Conservation (phyloP, 2,888 invertebrate genomes). For the Conchocele bisecta region DNA sequence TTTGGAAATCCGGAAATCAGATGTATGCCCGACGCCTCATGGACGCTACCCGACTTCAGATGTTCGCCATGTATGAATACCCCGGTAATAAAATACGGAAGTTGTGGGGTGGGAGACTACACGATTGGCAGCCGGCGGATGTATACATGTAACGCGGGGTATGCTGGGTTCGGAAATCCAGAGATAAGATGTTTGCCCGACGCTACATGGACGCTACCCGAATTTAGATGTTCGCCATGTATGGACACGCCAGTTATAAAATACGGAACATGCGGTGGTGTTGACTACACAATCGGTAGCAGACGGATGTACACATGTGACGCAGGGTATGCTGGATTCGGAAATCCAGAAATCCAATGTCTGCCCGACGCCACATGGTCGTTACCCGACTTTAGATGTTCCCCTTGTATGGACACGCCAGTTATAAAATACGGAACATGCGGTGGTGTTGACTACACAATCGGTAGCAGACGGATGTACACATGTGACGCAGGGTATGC, state of each 20-base stretch:
- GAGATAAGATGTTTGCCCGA: conserved; percentile 19
- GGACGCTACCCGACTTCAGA: conserved; percentile 23
- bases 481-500: conserved; percentile 32
- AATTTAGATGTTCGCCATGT: conserved; percentile 38
- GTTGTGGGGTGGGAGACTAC: conserved; percentile 26
- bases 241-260: conserved; percentile 15
- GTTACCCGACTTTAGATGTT: conserved; percentile 28
- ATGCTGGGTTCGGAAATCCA: conserved; percentile 23
- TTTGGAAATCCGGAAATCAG: conserved; percentile 34
- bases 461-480: conserved; percentile 10
- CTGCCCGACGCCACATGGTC: conserved; percentile 37
- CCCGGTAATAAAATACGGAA: conserved; percentile 26
- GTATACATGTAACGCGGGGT: conserved; percentile 34
- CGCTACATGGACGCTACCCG: conserved; percentile 9
- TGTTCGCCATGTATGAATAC: conserved; percentile 43
- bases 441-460: conserved; percentile 23
- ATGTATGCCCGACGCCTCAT: conserved; percentile 19
- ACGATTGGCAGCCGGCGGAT: conserved; percentile 23
- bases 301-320: conserved; percentile 16
- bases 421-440: conserved; percentile 21
- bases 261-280: conserved; percentile 27
- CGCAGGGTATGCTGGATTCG: conserved; percentile 34
- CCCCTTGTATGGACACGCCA: conserved; percentile 34
- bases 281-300: conserved; percentile 22
- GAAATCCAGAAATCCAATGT: conserved; percentile 35